These are phyloP conservation scores for Psococerastis gibbosa DNA, from an alignment of 2,888 invertebrate genomes.

Conservation along the genomic window DNA sequence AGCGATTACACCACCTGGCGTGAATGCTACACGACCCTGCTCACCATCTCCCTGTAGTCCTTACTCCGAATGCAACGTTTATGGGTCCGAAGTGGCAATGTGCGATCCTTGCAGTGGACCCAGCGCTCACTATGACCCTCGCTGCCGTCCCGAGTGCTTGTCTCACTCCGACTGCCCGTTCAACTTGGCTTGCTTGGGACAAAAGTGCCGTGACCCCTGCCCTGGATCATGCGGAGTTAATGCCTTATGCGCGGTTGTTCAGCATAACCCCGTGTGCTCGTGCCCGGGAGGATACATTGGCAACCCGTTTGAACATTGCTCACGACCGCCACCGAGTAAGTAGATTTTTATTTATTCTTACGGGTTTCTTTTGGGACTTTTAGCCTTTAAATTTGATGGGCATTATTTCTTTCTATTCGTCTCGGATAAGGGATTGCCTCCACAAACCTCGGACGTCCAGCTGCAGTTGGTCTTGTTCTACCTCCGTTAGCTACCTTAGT, in stretches of 20 bases:
- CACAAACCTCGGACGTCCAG: no score
- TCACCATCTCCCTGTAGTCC: conserved; percentile 59
- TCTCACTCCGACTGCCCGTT: conserved; percentile 63
- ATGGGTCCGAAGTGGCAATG: conserved; percentile 54
- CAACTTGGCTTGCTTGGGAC: conserved; percentile 52
- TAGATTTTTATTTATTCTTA: no score
- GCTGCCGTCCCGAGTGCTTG: conserved; percentile 67
- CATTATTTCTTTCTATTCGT: no score
- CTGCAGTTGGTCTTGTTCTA: no score
- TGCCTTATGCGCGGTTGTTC: conserved; percentile 47
- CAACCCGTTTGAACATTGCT: conserved; percentile 61
- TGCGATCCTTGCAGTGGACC: conserved; percentile 58
- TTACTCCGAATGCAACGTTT: conserved; percentile 44
- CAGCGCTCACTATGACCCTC: conserved; percentile 44
- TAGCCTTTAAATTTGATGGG: no score
- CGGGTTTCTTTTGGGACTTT: no score
- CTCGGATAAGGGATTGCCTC: no score
- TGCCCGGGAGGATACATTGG: conserved; percentile 48
- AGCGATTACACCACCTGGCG: conserved; percentile 24
- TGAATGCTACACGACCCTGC: conserved; percentile 48
- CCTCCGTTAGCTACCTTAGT: no score
- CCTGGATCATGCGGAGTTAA: conserved; percentile 60
- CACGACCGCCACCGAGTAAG: conserved; percentile 35
- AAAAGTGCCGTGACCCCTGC: conserved; percentile 58
- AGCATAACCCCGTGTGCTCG: conserved; percentile 52